phyloP scores from a whole-genome alignment of 2,797 vertebrate genomes.

The Xenops minutus region DNA sequence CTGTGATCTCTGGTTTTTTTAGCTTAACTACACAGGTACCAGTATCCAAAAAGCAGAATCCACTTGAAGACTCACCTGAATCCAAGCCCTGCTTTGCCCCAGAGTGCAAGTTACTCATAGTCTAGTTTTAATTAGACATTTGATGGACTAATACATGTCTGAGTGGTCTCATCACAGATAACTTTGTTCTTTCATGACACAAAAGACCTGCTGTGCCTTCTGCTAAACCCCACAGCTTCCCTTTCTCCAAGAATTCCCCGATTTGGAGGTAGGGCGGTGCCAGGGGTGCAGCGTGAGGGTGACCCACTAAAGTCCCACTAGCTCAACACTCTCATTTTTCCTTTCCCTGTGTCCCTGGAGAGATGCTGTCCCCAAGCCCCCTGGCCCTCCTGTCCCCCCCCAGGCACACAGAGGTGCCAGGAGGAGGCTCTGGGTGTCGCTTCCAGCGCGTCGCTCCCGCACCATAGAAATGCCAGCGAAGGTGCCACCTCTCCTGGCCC shows the following conservation, averaged over 20 bases:
- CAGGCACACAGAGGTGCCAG: neutral
- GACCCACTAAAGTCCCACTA: neutral
- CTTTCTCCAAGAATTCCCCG: neutral
- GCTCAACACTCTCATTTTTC: neutral
- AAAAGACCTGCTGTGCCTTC: slow-evolving; percentile 16
- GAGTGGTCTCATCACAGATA: neutral
- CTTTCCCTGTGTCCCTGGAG: neutral
- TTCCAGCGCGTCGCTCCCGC: neutral
- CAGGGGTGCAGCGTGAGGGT: neutral
- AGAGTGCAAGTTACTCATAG: neutral
- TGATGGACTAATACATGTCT: neutral
- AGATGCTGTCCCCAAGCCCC: neutral
- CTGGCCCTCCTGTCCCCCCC: neutral
- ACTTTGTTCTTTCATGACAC: neutral
- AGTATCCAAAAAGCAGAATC: neutral
- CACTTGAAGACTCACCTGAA: neutral
- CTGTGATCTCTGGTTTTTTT: neutral
- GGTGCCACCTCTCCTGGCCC: slow-evolving; percentile 50
- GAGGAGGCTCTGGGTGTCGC: neutral
- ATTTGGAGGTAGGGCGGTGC: neutral
- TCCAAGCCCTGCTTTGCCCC: neutral
- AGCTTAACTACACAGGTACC: neutral
- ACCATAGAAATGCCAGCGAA: slow-evolving; percentile 33
- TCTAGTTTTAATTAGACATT: neutral
- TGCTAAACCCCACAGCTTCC: neutral